phyloP scores from a whole-genome alignment of 2,888 invertebrate genomes.

The Cacoxenus indagator region DNA sequence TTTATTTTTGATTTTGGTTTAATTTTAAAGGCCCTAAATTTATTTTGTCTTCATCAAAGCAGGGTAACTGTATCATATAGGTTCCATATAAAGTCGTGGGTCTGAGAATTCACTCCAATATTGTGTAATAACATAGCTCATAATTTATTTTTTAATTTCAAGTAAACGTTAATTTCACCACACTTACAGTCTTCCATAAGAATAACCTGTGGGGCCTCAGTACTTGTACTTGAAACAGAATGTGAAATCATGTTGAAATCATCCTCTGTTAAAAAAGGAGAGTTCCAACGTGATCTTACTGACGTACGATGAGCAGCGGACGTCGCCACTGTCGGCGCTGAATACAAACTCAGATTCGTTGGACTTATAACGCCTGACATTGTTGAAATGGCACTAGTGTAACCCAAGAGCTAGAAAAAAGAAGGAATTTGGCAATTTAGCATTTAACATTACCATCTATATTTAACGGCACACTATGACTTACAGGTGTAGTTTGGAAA shows the following conservation, averaged over 20 bases:
- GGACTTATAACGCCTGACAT: slow-evolving; percentile 91
- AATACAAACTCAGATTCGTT: slow-evolving; percentile 88
- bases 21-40: no score
- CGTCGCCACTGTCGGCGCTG: slow-evolving; percentile 75
- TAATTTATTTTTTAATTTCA: not conserved
- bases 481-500: slow-evolving; percentile 83
- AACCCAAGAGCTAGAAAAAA: slow-evolving; percentile 86
- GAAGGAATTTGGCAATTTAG: not conserved
- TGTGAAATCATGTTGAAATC: slow-evolving; percentile 95
- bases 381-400: slow-evolving; percentile 85
- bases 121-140: no score
- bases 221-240: slow-evolving; percentile 74
- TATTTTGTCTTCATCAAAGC: no score
- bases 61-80: not conserved
- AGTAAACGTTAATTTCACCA: not conserved
- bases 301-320: slow-evolving; percentile 76
- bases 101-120: no score
- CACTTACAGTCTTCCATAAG: slow-evolving; percentile 83
- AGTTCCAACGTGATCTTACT: slow-evolving; percentile 85
- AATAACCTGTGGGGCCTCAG: slow-evolving; percentile 79
- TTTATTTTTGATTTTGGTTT: no score
- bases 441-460: not conserved
- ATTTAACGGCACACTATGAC: slow-evolving; percentile 29
- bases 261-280: slow-evolving; percentile 92
- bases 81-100: not conserved